Base-by-base conservation (phyloP, 2,888 invertebrate species). In the Amiota communis region DNA sequence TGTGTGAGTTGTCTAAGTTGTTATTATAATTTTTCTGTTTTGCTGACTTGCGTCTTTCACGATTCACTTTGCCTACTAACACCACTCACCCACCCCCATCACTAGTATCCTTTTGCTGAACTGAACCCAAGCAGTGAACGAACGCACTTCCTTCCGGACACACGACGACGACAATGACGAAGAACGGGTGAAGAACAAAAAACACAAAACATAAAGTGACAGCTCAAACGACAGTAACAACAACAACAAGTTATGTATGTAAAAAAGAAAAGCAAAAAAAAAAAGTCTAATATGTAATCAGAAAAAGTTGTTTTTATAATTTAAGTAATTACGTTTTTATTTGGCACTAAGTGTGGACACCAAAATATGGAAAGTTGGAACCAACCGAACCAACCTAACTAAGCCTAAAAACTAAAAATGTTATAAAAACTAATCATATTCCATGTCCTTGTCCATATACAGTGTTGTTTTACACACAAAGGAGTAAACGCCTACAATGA, bases 231-330 rank as follows among this genome's bases (percentile, higher is more conserved):
- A 23, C 23, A 23, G 3, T 23, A 51, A 51, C 6, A 51, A 51
- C 53, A 59, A 59, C 59, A 63, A 36, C 23, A 63, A 12, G 63
- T 36, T 13, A 49, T 23, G 23, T 23, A 65, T 48, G 12, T 1
- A n/a, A 51, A 51, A 51, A 9, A 8, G 17, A n/a, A 48, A 8
- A 49, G 48, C 23, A 64, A 13, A 11, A 48, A 15, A 65, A 49
- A 75, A 78, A 75, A 72, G 75, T 81, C 75, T 83, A 83, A 80
- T 84, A 74, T 82, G 76, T 79, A 84, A 81, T 83, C 81, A 84
- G 70, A 71, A 79, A 82, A 79, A 77, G 74, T 77, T 84, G 74
- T 78, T 84, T 76, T 74, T 71, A 79, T 78, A 76, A 82, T 82
- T 81, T 77, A 79, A 79, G 81, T 85, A 85, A 82, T 82, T 79